phyloP scores from a whole-genome alignment of 2,888 invertebrate species.

The Thera obeliscata region DNA sequence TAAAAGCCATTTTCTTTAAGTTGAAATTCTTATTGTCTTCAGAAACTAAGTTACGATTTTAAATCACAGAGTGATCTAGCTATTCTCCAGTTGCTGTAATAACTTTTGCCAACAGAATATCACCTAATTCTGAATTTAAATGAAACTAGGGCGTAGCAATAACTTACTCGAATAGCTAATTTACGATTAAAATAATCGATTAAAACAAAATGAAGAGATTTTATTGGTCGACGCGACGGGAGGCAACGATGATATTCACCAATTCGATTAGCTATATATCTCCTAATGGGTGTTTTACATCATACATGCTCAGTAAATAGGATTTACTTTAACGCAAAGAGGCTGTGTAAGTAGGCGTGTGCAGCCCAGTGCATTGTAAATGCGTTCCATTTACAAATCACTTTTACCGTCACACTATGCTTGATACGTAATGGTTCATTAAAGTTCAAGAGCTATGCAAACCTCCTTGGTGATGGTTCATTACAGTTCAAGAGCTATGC shows the following conservation, averaged over 20 bases:
- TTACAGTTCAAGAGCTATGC: too few species aligned
- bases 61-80: slow-evolving; percentile 8
- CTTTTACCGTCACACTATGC: too few species aligned
- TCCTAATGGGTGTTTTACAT: slow-evolving; percentile 31
- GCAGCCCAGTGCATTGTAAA: too few species aligned
- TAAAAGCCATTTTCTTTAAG: too few species aligned
- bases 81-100: not conserved
- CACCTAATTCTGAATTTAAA: slow-evolving; percentile 54
- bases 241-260: slow-evolving; percentile 39
- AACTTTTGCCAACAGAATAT: slow-evolving; percentile 35
- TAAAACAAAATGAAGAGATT: slow-evolving; percentile 62
- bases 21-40: too few species aligned
- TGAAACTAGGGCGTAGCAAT: slow-evolving; percentile 57
- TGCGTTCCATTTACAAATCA: too few species aligned
- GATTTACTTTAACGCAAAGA: too few species aligned
- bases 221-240: slow-evolving; percentile 57
- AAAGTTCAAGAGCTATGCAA: too few species aligned
- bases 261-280: slow-evolving; percentile 37
- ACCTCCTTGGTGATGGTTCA: too few species aligned
- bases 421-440: too few species aligned
- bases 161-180: slow-evolving; percentile 57
- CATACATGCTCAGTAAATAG: too few species aligned
- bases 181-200: slow-evolving; percentile 63
- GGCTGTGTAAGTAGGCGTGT: too few species aligned
- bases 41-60: not conserved